These are phyloP conservation scores for Galemys pyrenaicus DNA, from an alignment of 2,113 vertebrate genomes.

Conservation along the genomic window DNA sequence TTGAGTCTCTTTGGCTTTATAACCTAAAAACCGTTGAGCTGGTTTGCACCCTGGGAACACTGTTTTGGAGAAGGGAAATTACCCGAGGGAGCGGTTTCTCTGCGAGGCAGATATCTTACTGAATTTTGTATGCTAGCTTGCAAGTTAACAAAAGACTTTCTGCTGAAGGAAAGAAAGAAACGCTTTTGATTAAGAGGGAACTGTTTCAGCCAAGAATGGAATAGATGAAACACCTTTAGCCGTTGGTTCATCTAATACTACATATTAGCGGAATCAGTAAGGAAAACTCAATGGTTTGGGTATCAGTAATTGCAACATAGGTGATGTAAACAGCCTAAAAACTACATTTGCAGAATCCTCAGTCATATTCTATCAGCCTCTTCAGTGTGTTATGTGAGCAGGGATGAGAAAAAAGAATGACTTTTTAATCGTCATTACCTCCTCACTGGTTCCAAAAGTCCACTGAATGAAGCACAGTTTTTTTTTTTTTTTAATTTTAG, in stretches of 20 bases:
- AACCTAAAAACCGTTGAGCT: neutral
- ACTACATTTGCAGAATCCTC: neutral
- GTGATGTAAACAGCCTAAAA: neutral
- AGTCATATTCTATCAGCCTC: neutral
- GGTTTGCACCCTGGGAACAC: neutral
- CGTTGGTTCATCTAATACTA: neutral
- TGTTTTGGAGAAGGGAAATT: slow-evolving; percentile 17
- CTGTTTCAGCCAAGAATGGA: neutral
- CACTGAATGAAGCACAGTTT: neutral
- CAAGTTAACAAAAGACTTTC: slow-evolving; percentile 19
- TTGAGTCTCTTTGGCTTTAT: slow-evolving; percentile 29
- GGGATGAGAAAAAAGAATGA: neutral
- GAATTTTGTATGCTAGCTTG: neutral
- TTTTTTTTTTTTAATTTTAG: neutral
- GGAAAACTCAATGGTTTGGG: neutral
- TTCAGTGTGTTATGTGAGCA: neutral
- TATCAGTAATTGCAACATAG: neutral
- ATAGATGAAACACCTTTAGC: neutral
- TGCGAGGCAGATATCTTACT: neutral
- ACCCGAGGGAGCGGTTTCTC: neutral
- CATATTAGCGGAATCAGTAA: neutral
- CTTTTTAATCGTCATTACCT: neutral
- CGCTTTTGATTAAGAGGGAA: neutral
- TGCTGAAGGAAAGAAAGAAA: neutral
- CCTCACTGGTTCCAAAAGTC: neutral